Evolutionary conservation across 2,888 invertebrate genomes (phyloP).

Genomic region (Cetonia aurata): DNA sequence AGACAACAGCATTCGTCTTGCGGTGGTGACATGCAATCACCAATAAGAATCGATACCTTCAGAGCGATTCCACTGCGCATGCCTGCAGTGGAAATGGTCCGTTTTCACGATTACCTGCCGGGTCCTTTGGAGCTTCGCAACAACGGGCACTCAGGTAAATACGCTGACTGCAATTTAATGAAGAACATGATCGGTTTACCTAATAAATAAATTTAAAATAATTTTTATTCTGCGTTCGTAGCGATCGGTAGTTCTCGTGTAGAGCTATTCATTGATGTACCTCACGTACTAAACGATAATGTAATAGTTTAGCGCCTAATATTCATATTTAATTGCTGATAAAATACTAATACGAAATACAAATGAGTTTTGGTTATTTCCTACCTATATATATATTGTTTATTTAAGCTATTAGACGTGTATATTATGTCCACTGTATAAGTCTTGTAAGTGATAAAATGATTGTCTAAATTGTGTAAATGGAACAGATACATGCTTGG

Average conservation of each 20-base stretch:
- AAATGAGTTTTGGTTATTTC: too few species aligned
- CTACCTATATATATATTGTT: too few species aligned
- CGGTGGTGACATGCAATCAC: slow-evolving; percentile 77
- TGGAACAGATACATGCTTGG: too few species aligned
- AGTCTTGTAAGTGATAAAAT: too few species aligned
- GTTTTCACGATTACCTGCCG: slow-evolving; percentile 78
- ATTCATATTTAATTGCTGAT: slow-evolving; percentile 10
- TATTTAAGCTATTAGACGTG: too few species aligned
- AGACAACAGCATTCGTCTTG: slow-evolving; percentile 73
- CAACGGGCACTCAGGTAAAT: slow-evolving; percentile 79
- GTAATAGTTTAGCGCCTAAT: slow-evolving; percentile 6
- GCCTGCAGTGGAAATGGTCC: slow-evolving; percentile 79
- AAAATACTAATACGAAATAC: slow-evolving; percentile 1
- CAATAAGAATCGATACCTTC: slow-evolving; percentile 74
- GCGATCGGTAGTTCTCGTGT: neutral
- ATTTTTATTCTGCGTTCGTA: neutral
- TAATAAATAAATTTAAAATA: neutral
- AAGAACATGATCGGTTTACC: slow-evolving; percentile 13
- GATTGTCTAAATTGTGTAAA: too few species aligned
- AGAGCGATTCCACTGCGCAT: slow-evolving; percentile 75
- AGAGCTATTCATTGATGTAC: neutral
- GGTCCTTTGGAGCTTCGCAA: slow-evolving; percentile 75
- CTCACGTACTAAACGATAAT: slow-evolving; percentile 1
- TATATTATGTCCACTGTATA: too few species aligned
- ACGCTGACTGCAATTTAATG: slow-evolving; percentile 20